Conservation (phyloP, 2,888 invertebrate species). For the Dione vanillae region DNA sequence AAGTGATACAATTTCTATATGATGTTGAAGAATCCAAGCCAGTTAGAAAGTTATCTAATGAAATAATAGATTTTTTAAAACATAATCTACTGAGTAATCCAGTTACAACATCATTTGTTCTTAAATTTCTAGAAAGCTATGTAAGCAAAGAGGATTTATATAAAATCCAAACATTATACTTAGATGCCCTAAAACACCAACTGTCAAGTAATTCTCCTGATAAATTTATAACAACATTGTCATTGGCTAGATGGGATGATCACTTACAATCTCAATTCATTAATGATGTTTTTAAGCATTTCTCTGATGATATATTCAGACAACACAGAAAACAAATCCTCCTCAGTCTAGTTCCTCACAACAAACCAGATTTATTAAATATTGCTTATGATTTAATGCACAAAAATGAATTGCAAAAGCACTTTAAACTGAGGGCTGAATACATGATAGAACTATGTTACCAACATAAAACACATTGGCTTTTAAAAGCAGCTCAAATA, state of each 20-base stretch:
- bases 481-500: conserved; percentile 76
- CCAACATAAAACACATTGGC: conserved; percentile 77
- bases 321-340: conserved; percentile 77
- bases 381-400: conserved; percentile 68
- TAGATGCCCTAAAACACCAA: conserved; percentile 69
- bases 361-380: conserved; percentile 66
- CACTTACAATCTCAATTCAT: conserved; percentile 61
- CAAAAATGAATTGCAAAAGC: conserved; percentile 72
- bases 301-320: conserved; percentile 67
- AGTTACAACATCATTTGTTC: conserved; percentile 66
- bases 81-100: conserved; percentile 74
- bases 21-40: conserved; percentile 64
- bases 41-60: conserved; percentile 61
- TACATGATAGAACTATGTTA: conserved; percentile 81
- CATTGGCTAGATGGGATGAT: conserved; percentile 68
- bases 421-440: conserved; percentile 77
- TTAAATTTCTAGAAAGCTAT: conserved; percentile 64
- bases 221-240: conserved; percentile 68
- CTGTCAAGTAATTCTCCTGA: conserved; percentile 65
- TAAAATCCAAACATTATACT: conserved; percentile 67
- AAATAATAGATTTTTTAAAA: conserved; percentile 71
- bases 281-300: conserved; percentile 62
- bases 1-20: conserved; percentile 67
- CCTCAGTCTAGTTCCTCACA: conserved; percentile 71
- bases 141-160: conserved; percentile 52